Percentiles rank a stretch among this genome's conserved stretches.
These are phyloP conservation scores for Drosophila biarmipes DNA, from an alignment of 1,140 invertebrate species.

Conservation along the genomic window DNA sequence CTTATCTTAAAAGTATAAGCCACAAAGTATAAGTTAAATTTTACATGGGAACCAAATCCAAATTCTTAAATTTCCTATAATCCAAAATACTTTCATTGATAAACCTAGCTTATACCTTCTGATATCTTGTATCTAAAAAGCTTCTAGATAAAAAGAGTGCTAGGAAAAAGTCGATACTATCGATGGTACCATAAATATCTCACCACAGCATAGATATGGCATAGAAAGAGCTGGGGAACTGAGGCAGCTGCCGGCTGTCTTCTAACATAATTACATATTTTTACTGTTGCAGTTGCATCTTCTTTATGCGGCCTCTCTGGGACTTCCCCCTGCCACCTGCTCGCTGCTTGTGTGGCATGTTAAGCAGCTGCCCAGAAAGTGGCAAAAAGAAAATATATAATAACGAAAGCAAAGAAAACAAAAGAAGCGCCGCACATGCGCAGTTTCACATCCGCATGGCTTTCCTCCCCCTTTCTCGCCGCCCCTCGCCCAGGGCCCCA, in stretches of 20 bases:
- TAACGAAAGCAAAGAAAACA: constrained; percentile 50
- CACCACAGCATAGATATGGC: neutral
- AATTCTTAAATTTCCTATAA: too few species aligned
- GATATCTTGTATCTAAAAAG: too few species aligned
- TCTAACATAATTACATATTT: constrained; percentile 80
- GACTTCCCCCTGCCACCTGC: constrained; percentile 9
- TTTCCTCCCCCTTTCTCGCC: constrained; percentile 1
- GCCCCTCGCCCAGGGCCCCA: constrained; percentile 12
- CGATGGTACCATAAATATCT: neutral
- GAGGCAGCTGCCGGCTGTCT: constrained; percentile 44
- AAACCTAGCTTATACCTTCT: too few species aligned
- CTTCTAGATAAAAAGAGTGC: neutral
- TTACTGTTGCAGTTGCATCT: constrained; percentile 60
- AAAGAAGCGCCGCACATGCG: constrained; percentile 75
- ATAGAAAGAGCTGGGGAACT: constrained; percentile 1
- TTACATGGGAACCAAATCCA: too few species aligned
- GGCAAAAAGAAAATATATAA: constrained; percentile 60
- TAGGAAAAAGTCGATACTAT: neutral
- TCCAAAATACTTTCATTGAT: too few species aligned
- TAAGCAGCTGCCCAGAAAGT: constrained; percentile 75
- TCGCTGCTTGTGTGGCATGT: constrained; percentile 64
- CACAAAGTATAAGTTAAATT: too few species aligned
- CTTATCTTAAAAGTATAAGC: too few species aligned
- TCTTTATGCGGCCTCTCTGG: constrained; percentile 27
- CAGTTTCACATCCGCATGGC: constrained; percentile 77